phyloP scores from a whole-genome alignment of 2,113 vertebrate genomes.

The Sinocyclocheilus maitianheensis region DNA sequence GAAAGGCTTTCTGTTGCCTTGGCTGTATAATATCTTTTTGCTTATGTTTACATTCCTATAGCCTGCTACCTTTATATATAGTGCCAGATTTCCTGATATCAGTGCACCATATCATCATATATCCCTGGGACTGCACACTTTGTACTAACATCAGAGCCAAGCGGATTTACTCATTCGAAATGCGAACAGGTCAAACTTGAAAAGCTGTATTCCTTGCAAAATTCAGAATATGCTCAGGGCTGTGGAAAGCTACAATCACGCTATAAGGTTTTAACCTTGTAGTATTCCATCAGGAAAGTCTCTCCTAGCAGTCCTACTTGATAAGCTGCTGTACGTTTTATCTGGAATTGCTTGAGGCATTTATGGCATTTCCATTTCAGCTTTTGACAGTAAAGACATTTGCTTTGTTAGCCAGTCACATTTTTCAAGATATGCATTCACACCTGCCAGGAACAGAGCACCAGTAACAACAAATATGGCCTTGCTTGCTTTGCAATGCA shows the following conservation, averaged over 20 bases:
- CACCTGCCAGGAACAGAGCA: background rate
- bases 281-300: background rate
- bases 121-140: constrained; percentile 49
- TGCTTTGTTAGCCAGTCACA: background rate
- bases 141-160: constrained; percentile 33
- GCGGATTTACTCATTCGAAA: constrained; percentile 43
- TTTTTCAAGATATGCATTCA: background rate
- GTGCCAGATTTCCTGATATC: constrained; percentile 70
- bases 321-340: constrained; percentile 11
- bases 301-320: background rate
- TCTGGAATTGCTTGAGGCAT: background rate
- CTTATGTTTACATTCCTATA: constrained; percentile 73
- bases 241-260: background rate
- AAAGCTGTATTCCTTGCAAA: constrained; percentile 27
- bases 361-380: background rate
- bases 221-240: background rate
- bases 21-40: constrained; percentile 72
- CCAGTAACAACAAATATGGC: background rate
- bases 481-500: background rate
- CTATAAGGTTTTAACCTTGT: constrained; percentile 16
- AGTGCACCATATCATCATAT: constrained; percentile 53
- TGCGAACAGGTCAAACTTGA: constrained; percentile 33
- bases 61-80: constrained; percentile 61
- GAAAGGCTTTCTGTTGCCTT: constrained; percentile 72
- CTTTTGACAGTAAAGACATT: constrained; percentile 22